phyloP scores from a whole-genome alignment of 2,888 invertebrate genomes.

The Chymomyza caudatula region DNA sequence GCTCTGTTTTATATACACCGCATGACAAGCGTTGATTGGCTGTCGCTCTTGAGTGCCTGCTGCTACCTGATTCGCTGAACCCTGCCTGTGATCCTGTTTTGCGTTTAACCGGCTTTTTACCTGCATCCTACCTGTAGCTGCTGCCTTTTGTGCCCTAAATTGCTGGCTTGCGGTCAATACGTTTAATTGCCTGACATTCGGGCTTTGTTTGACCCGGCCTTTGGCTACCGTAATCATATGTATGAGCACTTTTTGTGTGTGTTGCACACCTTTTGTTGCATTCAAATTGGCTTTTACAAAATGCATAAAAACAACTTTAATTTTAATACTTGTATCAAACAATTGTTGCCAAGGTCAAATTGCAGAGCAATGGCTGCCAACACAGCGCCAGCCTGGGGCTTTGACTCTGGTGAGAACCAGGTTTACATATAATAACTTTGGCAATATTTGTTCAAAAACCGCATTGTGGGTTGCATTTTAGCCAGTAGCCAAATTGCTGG shows the following conservation, averaged over 20 bases:
- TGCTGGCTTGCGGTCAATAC: conserved; percentile 76
- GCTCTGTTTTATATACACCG: conserved; percentile 43
- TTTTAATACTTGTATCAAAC: conserved; percentile 41
- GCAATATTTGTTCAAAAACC: conserved; percentile 3
- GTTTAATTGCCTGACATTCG: conserved; percentile 64
- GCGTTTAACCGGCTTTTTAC: background rate
- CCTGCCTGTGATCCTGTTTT: conserved; percentile 29
- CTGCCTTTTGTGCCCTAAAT: conserved; percentile 57
- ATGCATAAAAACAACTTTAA: conserved; percentile 11
- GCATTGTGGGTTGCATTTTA: conserved; percentile 26
- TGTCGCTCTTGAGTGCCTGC: conserved; percentile 8
- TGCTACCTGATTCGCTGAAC: conserved; percentile 60
- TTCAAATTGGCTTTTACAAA: conserved; percentile 18
- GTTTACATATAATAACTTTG: background rate
- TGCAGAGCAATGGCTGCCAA: background rate
- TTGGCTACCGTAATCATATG: conserved; percentile 39
- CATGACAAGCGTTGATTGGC: conserved; percentile 46
- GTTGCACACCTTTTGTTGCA: conserved; percentile 35
- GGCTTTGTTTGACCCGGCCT: conserved; percentile 49
- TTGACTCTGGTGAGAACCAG: conserved; percentile 27
- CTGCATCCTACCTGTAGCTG: conserved; percentile 16
- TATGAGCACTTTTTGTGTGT: conserved; percentile 54
- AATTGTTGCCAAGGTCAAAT: conserved; percentile 70
- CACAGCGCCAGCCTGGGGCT: background rate
- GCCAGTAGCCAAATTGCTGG: conserved; percentile 29